Base-by-base conservation (phyloP, 2,113 vertebrate species). In the Hippocampus mohnikei region DNA sequence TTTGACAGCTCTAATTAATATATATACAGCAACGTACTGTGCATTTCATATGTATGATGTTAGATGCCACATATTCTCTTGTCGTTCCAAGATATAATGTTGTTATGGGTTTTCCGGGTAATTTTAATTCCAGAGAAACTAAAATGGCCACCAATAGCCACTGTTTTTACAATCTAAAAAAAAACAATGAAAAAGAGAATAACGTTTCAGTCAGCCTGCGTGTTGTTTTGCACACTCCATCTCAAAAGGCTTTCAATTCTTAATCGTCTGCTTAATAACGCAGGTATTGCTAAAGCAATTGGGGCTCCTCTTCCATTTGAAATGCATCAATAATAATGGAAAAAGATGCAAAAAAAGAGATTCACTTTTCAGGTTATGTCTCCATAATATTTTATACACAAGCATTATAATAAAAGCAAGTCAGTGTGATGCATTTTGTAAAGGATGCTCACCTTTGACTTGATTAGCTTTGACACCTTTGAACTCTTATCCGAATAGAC, bases 241-340 rank as follows among this genome's bases (percentile, higher is more conserved):
- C 84, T 75, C 72, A 79, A 72, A 79, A 69, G 48, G 66, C 72
- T 79, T 77, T 87, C 61, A 86, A 89, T 89, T 84, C 68, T 83
- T 86, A 82, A 86, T 85, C 75, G 72, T 29, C 41, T 87, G 25
- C 86, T 87, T 85, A 83, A 89, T 86, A 86, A 88, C 87, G 81
- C 78, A 87, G 77, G 74, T 62, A 48, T 42, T 73, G 71, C 72
- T 66, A 79, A 37, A 74, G 84, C 75, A 84, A 81, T 52, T 67
- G 84, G 66, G 72, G 66, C 60, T 78, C 80, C 56, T 70, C 65
- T 83, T 83, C 81, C 80, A 85, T 81, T 85, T 80, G 81, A 84
- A 85, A 84, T 79, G 69, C 85, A 88, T 88, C 82, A 87, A 84
- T 88, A 84, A 69, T 79, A 81, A 87, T 78, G 79, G 25, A 69